These are phyloP conservation scores for Pseudochromis fuscus DNA, from an alignment of 2,797 vertebrate genomes.

Conservation along the genomic window DNA sequence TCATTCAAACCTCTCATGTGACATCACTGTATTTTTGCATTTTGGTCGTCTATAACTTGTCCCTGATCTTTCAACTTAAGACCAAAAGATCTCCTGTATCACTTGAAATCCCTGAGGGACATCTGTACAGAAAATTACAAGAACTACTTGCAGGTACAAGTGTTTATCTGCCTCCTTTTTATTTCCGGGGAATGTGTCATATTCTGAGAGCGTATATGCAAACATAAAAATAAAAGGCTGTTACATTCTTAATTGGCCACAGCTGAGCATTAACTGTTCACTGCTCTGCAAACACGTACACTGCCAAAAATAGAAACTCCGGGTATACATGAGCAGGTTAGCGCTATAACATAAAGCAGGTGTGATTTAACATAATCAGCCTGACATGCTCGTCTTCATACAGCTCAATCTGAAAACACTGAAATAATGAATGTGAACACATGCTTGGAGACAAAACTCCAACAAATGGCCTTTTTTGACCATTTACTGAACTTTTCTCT, in stretches of 20 bases:
- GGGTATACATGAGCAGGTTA: slow-evolving; percentile 20
- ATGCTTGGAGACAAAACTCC: neutral
- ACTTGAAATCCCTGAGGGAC: neutral
- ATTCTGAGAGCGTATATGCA: neutral
- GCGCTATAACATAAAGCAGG: slow-evolving; percentile 15
- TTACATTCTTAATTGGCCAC: slow-evolving; percentile 63
- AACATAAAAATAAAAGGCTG: slow-evolving; percentile 14
- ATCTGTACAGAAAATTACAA: neutral
- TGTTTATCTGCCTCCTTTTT: slow-evolving; percentile 12
- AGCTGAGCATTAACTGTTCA: slow-evolving; percentile 43
- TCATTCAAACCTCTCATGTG: too few species aligned
- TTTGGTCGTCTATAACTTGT: too few species aligned
- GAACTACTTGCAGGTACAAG: neutral
- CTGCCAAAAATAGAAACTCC: slow-evolving; percentile 25
- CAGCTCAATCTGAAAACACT: neutral
- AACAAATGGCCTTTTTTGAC: slow-evolving; percentile 32
- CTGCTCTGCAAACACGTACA: slow-evolving; percentile 32
- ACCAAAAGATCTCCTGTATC: too few species aligned
- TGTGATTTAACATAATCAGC: slow-evolving; percentile 18
- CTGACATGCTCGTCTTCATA: neutral
- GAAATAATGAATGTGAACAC: neutral
- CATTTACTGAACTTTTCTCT: slow-evolving; percentile 19
- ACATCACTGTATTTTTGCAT: too few species aligned
- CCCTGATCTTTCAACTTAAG: too few species aligned
- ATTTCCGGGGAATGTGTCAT: slow-evolving; percentile 14